Conservation (phyloP, 2,888 invertebrate genomes). For the Polymixis lichenea region DNA sequence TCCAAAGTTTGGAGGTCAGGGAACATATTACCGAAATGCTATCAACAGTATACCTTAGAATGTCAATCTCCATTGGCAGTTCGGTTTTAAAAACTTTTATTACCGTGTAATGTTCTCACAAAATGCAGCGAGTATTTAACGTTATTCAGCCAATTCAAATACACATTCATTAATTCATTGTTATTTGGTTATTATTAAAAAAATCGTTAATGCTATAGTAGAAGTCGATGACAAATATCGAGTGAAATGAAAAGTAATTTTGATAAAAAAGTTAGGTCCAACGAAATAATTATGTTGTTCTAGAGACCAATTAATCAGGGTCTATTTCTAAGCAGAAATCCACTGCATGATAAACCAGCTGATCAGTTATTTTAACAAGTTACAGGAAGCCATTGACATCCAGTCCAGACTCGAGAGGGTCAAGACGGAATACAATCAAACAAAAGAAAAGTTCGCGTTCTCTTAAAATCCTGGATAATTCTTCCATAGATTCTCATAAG, state of each 20-base stretch:
- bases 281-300: background rate
- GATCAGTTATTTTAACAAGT: background rate
- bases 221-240: background rate
- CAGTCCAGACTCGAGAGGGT: background rate
- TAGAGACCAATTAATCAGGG: background rate
- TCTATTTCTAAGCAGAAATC: background rate
- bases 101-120: background rate
- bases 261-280: background rate
- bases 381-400: background rate
- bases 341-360: background rate
- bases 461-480: slow-evolving; percentile 24
- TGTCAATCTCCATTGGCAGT: slow-evolving; percentile 12
- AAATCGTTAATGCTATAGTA: background rate
- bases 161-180: background rate
- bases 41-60: background rate
- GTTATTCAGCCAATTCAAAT: background rate
- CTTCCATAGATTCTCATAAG: slow-evolving; percentile 22
- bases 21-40: slow-evolving; percentile 17
- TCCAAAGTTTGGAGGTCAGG: background rate
- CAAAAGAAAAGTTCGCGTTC: background rate
- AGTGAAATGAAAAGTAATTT: background rate
- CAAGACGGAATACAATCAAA: slow-evolving; percentile 16
- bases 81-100: background rate
- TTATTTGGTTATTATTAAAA: background rate
- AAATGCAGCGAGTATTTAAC: background rate